Evolutionary conservation across 2,797 vertebrate genomes (phyloP), one percentile per base, ranked within the genome.

Genomic region (Oophaga sylvatica): DNA sequence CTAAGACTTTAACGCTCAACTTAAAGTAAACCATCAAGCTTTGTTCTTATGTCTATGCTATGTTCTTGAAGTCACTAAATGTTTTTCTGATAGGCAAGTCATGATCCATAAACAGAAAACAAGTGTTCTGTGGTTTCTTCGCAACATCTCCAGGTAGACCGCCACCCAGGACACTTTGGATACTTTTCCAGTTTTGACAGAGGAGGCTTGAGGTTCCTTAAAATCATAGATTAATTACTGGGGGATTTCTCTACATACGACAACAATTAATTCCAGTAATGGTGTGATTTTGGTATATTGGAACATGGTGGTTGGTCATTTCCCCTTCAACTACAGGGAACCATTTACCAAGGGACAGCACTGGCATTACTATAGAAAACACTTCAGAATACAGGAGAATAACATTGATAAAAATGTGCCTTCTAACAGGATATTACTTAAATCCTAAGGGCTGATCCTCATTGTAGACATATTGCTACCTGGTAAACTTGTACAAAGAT

Each of bases 401-500:
- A 62, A 45, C 7, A 73, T 9, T 73, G 53, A 75, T 35, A 84
- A 83, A 84, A 29, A 35, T 22, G 56, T 84, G 70, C 82, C 68
- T 84, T 84, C 56, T 73, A 84, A 62, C 17, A 59, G 82, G 68
- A 62, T 35, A 31, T 60, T 57, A 29, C n/a, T 82, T 35, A 31
- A 5, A 63, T 56, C 81, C 35, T 59, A 83, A 83, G 48, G 67
- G 81, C 67, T 83, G 81, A 29, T 1, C 31, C 17, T 59, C 20
- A 56, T 19, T 22, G 81, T 35, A n/a, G 11, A 70, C 67, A 48
- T 20, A 11, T 29, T 70, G 81, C 68, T 75, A 31, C 53, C 29
- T 29, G 56, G 10, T 1, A 62, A 26, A 60, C 12, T 22, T 35
- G 56, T 60, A 35, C 5, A 26, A 20, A 29, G 65, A 57, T 71